Conservation (phyloP, 1,140 invertebrate genomes). For the Melipona quadrifasciata region DNA sequence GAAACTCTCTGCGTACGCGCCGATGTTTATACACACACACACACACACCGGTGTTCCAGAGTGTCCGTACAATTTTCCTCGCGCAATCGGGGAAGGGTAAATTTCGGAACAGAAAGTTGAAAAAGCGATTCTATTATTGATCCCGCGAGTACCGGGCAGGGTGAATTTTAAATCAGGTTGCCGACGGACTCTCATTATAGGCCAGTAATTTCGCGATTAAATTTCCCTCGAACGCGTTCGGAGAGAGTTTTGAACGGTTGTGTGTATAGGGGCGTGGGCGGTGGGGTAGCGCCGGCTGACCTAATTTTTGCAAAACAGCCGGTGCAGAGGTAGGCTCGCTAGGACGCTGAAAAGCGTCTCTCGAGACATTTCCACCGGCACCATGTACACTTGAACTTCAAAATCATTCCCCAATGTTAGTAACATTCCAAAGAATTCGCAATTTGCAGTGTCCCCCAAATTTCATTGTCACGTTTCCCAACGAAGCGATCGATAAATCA, state of each 20-base stretch:
- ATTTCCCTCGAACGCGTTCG: background rate
- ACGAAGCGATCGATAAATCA: too few relatives aligned
- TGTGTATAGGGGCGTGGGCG: background rate
- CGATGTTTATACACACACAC: background rate
- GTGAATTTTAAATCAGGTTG: too few relatives aligned
- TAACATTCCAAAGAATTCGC: too few relatives aligned
- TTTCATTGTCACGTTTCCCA: too few relatives aligned
- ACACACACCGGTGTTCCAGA: background rate
- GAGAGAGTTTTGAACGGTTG: background rate
- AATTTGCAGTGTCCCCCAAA: too few relatives aligned
- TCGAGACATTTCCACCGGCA: too few relatives aligned
- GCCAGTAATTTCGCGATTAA: background rate
- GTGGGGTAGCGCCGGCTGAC: background rate
- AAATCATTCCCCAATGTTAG: too few relatives aligned
- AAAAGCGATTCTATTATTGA: too few relatives aligned
- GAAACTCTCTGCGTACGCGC: background rate
- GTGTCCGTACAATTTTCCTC: background rate
- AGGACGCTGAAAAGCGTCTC: background rate
- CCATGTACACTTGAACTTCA: too few relatives aligned
- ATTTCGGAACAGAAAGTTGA: background rate
- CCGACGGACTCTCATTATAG: too few relatives aligned
- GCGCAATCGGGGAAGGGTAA: background rate
- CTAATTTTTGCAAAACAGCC: constrained; percentile 12
- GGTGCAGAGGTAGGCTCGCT: background rate
- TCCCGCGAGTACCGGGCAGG: too few relatives aligned